Percentiles rank a stretch among this genome's conserved stretches.
Evolutionary conservation across 2,888 invertebrate species (phyloP).

Genomic region (Liposcelis brunnea): DNA sequence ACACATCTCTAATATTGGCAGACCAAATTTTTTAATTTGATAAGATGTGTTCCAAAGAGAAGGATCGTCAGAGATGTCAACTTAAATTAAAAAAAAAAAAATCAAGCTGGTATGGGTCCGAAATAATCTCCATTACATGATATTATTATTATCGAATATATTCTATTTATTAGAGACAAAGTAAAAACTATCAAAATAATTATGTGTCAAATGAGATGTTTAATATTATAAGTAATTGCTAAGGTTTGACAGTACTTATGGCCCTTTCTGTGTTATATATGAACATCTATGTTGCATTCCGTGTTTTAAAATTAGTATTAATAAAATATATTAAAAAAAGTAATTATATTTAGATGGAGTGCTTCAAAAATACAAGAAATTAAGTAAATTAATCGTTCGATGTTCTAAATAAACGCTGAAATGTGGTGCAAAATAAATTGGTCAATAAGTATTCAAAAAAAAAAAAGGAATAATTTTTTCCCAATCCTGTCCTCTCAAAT

Average conservation of each 20-base stretch:
- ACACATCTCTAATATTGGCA: slow-evolving; percentile 2
- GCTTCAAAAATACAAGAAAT: slow-evolving; percentile 13
- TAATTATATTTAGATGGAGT: slow-evolving; percentile 14
- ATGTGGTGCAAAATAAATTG: slow-evolving; percentile 15
- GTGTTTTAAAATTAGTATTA: slow-evolving; percentile 11
- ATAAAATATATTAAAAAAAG: slow-evolving; percentile 12
- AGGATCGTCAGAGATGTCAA: too few species aligned
- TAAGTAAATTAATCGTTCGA: not conserved
- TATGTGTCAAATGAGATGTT: slow-evolving; percentile 10
- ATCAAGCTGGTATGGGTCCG: slow-evolving; percentile 22
- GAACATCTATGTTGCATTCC: slow-evolving; percentile 12
- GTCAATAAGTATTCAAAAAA: too few species aligned
- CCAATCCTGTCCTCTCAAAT: too few species aligned
- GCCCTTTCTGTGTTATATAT: slow-evolving; percentile 8
- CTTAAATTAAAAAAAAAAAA: slow-evolving; percentile 13
- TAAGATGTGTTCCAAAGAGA: slow-evolving; percentile 1
- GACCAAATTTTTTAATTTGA: slow-evolving; percentile 12
- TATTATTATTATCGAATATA: slow-evolving; percentile 9
- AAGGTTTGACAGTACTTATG: not conserved
- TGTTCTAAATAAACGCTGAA: slow-evolving; percentile 16
- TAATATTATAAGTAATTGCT: slow-evolving; percentile 8
- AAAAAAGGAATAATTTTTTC: too few species aligned
- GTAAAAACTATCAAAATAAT: slow-evolving; percentile 11
- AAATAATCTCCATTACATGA: slow-evolving; percentile 12
- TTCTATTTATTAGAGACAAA: slow-evolving; percentile 22